These are phyloP conservation scores for Biston stratarius DNA, from an alignment of 2,888 invertebrate genomes.

Conservation along the genomic window DNA sequence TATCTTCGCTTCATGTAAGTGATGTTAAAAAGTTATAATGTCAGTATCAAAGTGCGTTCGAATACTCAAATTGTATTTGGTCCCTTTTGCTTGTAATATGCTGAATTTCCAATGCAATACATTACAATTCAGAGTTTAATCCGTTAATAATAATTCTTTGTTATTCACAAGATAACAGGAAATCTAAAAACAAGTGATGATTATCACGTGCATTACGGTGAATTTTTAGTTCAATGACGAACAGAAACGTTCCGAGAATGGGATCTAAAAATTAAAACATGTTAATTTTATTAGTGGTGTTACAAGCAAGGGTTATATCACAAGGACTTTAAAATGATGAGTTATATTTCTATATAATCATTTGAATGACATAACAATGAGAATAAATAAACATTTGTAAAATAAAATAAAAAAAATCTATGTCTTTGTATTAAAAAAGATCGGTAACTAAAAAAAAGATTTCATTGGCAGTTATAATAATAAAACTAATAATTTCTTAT, in stretches of 20 bases:
- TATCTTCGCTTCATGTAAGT: slow-evolving; percentile 73
- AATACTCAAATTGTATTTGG: slow-evolving; percentile 78
- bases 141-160: slow-evolving; percentile 71
- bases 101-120: slow-evolving; percentile 66
- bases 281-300: slow-evolving; percentile 83
- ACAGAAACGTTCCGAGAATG: slow-evolving; percentile 46
- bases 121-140: slow-evolving; percentile 66
- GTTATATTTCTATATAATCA: slow-evolving; percentile 54
- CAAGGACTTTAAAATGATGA: slow-evolving; percentile 68
- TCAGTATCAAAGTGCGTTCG: slow-evolving; percentile 59
- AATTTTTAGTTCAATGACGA: slow-evolving; percentile 35
- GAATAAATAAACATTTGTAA: slow-evolving; percentile 60
- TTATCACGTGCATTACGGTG: slow-evolving; percentile 67
- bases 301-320: slow-evolving; percentile 86
- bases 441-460: slow-evolving; percentile 80
- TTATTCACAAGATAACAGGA: slow-evolving; percentile 71
- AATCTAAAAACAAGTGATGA: slow-evolving; percentile 56
- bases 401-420: slow-evolving; percentile 66
- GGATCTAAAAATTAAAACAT: slow-evolving; percentile 55
- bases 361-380: slow-evolving; percentile 55
- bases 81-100: slow-evolving; percentile 85
- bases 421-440: slow-evolving; percentile 76
- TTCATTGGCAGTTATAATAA: slow-evolving; percentile 74
- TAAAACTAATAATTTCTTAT: slow-evolving; percentile 63
- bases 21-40: slow-evolving; percentile 70